Percentiles rank a stretch among this genome's conserved stretches.
These are phyloP conservation scores for Triops longicaudatus DNA, from an alignment of 1,140 invertebrate species.

Conservation along the genomic window DNA sequence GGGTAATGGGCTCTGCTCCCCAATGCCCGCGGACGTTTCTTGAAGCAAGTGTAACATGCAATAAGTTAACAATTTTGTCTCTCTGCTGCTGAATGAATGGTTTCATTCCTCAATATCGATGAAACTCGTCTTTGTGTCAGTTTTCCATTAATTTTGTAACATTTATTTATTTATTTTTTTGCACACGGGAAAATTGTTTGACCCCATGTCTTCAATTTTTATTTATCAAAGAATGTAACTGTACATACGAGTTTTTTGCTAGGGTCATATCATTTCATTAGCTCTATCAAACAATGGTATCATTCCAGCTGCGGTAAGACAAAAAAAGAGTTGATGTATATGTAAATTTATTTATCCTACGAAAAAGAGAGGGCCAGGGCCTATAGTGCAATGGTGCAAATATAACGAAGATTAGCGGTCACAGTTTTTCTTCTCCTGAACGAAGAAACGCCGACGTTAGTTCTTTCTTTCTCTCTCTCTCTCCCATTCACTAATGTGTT, in stretches of 20 bases:
- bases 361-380: neutral
- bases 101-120: neutral
- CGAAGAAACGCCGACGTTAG: neutral
- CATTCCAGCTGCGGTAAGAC: neutral
- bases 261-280: neutral
- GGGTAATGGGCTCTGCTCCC: slow-evolving; percentile 1
- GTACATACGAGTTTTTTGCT: neutral
- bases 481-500: neutral
- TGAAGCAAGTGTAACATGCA: slow-evolving; percentile 15
- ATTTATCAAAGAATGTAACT: neutral
- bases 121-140: neutral
- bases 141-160: neutral
- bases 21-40: neutral
- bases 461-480: neutral
- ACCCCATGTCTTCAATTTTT: neutral
- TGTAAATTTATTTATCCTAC: neutral
- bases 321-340: neutral
- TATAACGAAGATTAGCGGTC: neutral
- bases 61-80: slow-evolving; percentile 13
- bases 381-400: slow-evolving; percentile 11
- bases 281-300: neutral
- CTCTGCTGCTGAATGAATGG: neutral
- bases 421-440: neutral
- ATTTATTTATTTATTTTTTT: neutral
- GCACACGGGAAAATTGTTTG: neutral